Evolutionary conservation across 1,140 invertebrate genomes (phyloP).

Genomic region (Ceratosolen solmsi): DNA sequence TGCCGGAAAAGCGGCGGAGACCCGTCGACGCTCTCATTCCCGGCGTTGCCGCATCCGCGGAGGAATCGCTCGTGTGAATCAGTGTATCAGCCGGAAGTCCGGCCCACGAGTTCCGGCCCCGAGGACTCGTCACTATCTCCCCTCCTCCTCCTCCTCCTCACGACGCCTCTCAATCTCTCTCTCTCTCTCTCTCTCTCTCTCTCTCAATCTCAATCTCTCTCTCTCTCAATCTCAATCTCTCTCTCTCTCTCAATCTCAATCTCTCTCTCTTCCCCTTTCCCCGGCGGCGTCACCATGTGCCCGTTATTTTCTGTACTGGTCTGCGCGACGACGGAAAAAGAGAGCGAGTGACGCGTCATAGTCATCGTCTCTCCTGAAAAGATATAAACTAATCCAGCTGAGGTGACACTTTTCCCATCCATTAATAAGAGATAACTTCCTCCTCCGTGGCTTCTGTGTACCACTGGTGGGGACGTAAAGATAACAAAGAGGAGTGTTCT

Average conservation of each 20-base stretch:
- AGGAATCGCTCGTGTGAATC: conserved; percentile 59
- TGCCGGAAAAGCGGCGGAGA: not conserved
- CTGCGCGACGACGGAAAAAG: no score
- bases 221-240: no score
- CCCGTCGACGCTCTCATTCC: conserved; percentile 16
- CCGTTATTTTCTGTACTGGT: not conserved
- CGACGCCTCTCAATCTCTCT: not conserved
- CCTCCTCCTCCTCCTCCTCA: not conserved
- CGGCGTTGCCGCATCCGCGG: not conserved
- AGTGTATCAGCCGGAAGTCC: conserved; percentile 73
- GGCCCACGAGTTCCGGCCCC: conserved; percentile 72
- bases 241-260: no score
- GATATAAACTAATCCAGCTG: conserved; percentile 50
- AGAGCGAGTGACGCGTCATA: conserved; percentile 5
- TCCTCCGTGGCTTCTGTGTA: no score
- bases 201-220: no score
- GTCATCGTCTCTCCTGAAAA: conserved; percentile 24
- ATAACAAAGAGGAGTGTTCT: not conserved
- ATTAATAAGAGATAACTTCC: no score
- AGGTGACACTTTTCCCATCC: conserved; percentile 20
- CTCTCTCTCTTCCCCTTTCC: not conserved
- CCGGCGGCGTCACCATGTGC: not conserved
- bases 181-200: not conserved
- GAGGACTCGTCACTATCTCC: conserved; percentile 53
- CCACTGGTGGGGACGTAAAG: not conserved